These are phyloP conservation scores for Acrocephalus kingi DNA, from an alignment of 2,113 vertebrate species.

Conservation along the genomic window DNA sequence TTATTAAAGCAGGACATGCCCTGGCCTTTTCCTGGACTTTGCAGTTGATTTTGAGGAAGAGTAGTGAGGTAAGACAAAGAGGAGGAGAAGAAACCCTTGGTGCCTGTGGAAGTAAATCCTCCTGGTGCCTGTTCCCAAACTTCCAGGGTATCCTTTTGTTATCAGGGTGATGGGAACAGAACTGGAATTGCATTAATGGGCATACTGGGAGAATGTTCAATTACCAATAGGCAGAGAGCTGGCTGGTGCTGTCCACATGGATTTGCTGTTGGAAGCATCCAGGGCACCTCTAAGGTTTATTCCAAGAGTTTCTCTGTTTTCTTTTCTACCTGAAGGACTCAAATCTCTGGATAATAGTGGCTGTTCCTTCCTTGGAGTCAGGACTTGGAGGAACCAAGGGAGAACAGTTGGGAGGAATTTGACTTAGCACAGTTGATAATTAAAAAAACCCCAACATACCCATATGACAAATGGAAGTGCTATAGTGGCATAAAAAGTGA, in stretches of 20 bases:
- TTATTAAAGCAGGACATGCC: background rate
- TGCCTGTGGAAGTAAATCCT: background rate
- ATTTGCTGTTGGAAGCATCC: background rate
- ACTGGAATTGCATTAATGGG: background rate
- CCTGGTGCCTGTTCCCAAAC: background rate
- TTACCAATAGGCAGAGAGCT: background rate
- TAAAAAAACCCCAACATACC: too few relatives aligned
- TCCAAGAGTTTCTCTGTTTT: background rate
- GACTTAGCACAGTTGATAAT: background rate
- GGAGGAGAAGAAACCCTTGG: background rate
- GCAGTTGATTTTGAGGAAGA: background rate
- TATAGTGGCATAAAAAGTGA: background rate
- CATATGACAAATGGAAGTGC: background rate
- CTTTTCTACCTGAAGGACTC: background rate
- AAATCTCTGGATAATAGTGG: background rate
- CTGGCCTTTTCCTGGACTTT: background rate
- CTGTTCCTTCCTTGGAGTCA: background rate
- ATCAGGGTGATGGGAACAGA: background rate
- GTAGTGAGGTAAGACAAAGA: fast-evolving
- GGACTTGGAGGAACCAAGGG: background rate
- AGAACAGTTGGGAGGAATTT: background rate
- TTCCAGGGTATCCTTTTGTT: background rate
- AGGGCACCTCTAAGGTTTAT: background rate
- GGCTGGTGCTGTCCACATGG: background rate
- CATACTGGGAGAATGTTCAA: background rate